These are phyloP conservation scores for Pteruthius melanotis DNA, from an alignment of 2,113 vertebrate species.

Conservation along the genomic window DNA sequence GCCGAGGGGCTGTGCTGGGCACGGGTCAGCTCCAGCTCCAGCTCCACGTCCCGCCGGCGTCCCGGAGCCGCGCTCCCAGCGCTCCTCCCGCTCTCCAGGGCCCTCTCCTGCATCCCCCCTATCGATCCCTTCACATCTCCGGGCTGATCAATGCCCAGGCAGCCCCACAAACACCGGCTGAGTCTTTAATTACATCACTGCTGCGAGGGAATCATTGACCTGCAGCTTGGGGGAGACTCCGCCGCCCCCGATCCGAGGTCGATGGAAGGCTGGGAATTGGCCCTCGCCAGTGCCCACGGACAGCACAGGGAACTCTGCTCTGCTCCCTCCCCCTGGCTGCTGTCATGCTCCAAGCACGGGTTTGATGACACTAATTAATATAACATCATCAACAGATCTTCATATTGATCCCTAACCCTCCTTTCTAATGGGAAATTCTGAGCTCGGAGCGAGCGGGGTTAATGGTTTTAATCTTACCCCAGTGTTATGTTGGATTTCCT, in stretches of 20 bases:
- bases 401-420: slow-evolving; percentile 72
- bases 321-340: slow-evolving; percentile 70
- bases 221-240: slow-evolving; percentile 85
- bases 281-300: slow-evolving; percentile 73
- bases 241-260: slow-evolving; percentile 83
- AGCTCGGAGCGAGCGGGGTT: slow-evolving; percentile 49
- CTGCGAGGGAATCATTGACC: slow-evolving; percentile 94
- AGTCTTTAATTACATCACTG: slow-evolving; percentile 87
- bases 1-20: slow-evolving; percentile 22
- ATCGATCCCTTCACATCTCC: slow-evolving; percentile 84
- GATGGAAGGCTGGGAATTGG: slow-evolving; percentile 74
- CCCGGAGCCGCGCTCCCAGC: slow-evolving; percentile 57
- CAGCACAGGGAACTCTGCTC: slow-evolving; percentile 37
- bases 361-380: slow-evolving; percentile 83
- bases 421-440: slow-evolving; percentile 67
- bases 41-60: slow-evolving; percentile 25
- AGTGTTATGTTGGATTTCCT: slow-evolving; percentile 32
- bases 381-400: slow-evolving; percentile 77
- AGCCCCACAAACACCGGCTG: slow-evolving; percentile 66
- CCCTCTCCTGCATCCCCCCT: slow-evolving; percentile 48
- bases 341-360: slow-evolving; percentile 70
- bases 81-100: slow-evolving; percentile 31
- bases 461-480: slow-evolving; percentile 47
- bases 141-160: slow-evolving; percentile 81
- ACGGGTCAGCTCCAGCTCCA: slow-evolving; percentile 63